These are phyloP conservation scores for Sylvilagus floridanus DNA, from an alignment of 2,797 vertebrate genomes.

Conservation along the genomic window DNA sequence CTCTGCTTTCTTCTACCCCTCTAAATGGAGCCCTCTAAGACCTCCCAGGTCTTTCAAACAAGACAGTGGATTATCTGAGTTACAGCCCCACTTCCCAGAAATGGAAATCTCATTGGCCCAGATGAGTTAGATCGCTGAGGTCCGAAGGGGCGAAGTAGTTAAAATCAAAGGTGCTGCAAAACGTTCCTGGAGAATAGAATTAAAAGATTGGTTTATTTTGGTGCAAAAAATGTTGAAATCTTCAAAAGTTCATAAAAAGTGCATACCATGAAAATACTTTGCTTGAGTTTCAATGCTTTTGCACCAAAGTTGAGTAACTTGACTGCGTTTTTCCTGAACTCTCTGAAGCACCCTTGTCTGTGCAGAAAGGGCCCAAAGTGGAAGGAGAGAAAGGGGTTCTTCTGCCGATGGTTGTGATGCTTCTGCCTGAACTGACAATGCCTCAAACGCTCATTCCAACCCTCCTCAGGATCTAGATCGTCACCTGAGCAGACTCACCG, in stretches of 20 bases:
- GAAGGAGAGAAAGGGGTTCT: not conserved
- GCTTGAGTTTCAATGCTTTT: no score
- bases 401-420: not conserved
- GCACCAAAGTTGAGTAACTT: no score
- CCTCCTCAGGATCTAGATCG: constrained; percentile 89
- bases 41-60: not conserved
- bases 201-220: no score
- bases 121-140: not conserved
- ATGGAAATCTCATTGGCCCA: not conserved
- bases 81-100: not conserved
- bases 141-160: not conserved
- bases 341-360: no score
- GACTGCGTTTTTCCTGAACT: not conserved
- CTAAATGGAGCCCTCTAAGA: not conserved
- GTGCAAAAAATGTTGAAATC: no score
- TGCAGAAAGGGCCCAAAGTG: not conserved
- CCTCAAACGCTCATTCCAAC: not conserved
- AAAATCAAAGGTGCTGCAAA: no score
- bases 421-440: constrained; percentile 3
- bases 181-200: no score
- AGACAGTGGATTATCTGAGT: not conserved
- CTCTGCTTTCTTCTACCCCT: not conserved
- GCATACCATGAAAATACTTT: no score
- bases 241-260: no score
- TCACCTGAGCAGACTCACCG: constrained; percentile 89